Percentiles rank a stretch among this genome's conserved stretches.
Conservation (phyloP, 2,888 invertebrate species). For the Sussaba pulchella region DNA sequence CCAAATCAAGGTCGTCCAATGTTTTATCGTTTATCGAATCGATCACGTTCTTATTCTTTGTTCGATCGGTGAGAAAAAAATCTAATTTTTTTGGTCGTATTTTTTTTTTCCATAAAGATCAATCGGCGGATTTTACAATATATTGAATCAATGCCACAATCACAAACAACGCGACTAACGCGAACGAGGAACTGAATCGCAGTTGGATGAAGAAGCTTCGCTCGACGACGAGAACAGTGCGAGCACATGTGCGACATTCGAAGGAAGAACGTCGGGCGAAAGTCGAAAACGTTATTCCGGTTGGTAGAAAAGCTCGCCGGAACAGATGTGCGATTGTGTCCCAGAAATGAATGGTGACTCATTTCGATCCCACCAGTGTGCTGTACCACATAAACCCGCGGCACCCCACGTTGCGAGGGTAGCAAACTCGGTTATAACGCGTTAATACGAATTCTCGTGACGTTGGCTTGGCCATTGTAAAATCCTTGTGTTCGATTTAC, state of each 20-base stretch:
- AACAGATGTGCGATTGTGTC: conserved; percentile 79
- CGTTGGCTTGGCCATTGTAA: conserved; percentile 19
- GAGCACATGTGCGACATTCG: conserved; percentile 20
- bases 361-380: conserved; percentile 66
- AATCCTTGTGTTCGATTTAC: conserved; percentile 7
- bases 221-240: conserved; percentile 15
- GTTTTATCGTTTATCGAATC: no score
- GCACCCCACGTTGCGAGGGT: conserved; percentile 21
- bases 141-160: no score
- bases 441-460: conserved; percentile 30
- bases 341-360: conserved; percentile 78
- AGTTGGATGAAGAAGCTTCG: neutral
- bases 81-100: no score
- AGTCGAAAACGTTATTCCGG: conserved; percentile 26
- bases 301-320: conserved; percentile 73
- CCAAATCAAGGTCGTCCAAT: no score
- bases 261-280: conserved; percentile 3
- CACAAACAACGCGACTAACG: no score
- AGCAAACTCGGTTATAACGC: conserved; percentile 19
- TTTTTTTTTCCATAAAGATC: no score
- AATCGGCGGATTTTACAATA: no score
- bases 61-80: no score
- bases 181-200: no score
- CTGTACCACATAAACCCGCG: conserved; percentile 25
- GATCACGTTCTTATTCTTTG: no score